Conservation (phyloP, 1,140 invertebrate species). For the Rhyzopertha dominica region DNA sequence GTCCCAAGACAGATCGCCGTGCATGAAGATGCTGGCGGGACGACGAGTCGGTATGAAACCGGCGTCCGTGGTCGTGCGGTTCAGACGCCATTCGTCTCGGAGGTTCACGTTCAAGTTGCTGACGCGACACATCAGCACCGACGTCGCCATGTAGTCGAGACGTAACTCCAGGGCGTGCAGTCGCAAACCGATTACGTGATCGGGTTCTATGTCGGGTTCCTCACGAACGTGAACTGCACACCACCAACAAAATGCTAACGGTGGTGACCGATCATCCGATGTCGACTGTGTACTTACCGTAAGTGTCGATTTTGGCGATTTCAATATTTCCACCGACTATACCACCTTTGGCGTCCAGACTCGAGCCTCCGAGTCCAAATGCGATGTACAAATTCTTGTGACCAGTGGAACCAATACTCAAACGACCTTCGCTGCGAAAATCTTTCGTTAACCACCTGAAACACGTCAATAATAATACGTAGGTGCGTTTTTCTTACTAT, state of each 20-base stretch:
- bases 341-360: conserved; percentile 90
- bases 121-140: conserved; percentile 85
- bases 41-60: conserved; percentile 57
- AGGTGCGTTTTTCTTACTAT: not conserved
- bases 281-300: conserved; percentile 53
- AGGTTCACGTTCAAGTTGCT: conserved; percentile 75
- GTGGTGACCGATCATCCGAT: not conserved
- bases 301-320: conserved; percentile 82
- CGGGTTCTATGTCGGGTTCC: conserved; percentile 82
- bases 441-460: conserved; percentile 84
- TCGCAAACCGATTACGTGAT: conserved; percentile 81
- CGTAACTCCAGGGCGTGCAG: conserved; percentile 81
- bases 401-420: conserved; percentile 90
- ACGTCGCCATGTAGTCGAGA: conserved; percentile 95
- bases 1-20: conserved; percentile 90
- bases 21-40: conserved; percentile 86
- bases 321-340: conserved; percentile 94
- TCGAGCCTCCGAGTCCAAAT: conserved; percentile 81
- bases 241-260: too few relatives aligned
- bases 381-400: conserved; percentile 91
- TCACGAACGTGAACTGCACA: conserved; percentile 78
- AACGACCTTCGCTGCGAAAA: conserved; percentile 81
- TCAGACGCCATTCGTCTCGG: conserved; percentile 74
- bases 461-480: conserved; percentile 21
- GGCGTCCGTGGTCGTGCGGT: conserved; percentile 36